A percentile compares a stretch with the other conserved stretches of the same genome.
These are phyloP conservation scores for Drosophila paulistorum DNA, from an alignment of 1,140 invertebrate species.

Conservation along the genomic window DNA sequence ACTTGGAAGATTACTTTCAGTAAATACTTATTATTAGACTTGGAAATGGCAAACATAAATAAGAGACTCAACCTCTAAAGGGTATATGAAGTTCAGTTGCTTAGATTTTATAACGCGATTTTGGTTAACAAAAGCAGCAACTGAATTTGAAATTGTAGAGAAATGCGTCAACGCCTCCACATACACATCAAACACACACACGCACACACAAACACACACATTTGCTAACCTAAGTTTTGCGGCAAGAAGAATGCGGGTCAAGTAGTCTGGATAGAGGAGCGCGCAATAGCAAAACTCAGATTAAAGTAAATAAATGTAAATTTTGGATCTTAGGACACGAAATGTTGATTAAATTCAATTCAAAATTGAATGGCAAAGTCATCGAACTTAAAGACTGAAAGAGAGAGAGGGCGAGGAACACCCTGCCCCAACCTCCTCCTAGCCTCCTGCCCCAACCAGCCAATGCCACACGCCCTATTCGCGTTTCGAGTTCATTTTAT, in stretches of 20 bases:
- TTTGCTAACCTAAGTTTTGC: neutral
- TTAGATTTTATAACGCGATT: neutral
- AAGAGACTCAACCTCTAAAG: neutral
- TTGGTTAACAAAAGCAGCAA: constrained; percentile 19
- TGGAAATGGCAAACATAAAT: too few species aligned
- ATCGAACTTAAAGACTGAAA: constrained; percentile 18
- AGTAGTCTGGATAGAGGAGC: constrained; percentile 28
- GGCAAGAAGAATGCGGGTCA: constrained; percentile 57
- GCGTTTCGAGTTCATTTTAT: constrained; percentile 61
- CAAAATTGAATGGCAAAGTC: constrained; percentile 19
- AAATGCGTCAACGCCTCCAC: constrained; percentile 41
- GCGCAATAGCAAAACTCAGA: neutral
- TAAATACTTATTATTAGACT: too few species aligned
- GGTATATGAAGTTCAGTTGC: neutral
- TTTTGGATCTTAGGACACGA: constrained; percentile 5
- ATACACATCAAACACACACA: constrained; percentile 22
- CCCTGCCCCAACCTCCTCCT: neutral
- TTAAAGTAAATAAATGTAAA: constrained; percentile 2
- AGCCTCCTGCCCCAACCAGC: constrained; percentile 11
- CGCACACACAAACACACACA: constrained; percentile 16
- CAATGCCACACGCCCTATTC: constrained; percentile 58
- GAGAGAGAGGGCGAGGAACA: neutral
- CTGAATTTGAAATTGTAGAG: constrained; percentile 36
- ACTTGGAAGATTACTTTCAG: too few species aligned
- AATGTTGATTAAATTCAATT: constrained; percentile 27